Percentiles rank a stretch among this genome's conserved stretches.
phyloP scores from a whole-genome alignment of 2,888 invertebrate genomes.

The Copidosoma aretas region DNA sequence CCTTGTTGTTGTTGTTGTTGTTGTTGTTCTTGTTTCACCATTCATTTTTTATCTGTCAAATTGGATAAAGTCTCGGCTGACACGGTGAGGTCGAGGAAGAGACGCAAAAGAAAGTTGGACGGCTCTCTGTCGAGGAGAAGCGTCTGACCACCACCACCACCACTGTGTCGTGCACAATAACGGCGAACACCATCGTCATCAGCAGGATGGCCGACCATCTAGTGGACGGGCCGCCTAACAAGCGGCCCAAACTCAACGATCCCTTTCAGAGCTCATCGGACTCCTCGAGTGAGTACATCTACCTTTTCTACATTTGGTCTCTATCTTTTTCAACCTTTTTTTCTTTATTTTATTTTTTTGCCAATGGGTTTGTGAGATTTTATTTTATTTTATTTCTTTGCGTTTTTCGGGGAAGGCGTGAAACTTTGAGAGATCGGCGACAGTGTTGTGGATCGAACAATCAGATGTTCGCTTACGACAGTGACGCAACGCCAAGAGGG shows the following conservation, averaged over 20 bases:
- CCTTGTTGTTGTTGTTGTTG: too few relatives aligned
- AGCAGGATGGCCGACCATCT: slow-evolving; percentile 87
- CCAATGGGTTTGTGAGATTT: neutral
- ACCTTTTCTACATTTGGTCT: neutral
- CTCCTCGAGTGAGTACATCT: slow-evolving; percentile 76
- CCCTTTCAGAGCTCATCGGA: slow-evolving; percentile 83
- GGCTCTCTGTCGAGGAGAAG: too few relatives aligned
- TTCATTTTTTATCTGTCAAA: too few relatives aligned
- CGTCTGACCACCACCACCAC: too few relatives aligned
- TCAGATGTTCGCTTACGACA: neutral
- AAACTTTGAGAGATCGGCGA: neutral
- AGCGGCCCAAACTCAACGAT: slow-evolving; percentile 90
- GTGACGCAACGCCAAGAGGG: neutral
- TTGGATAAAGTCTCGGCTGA: too few relatives aligned
- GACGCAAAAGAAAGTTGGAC: too few relatives aligned
- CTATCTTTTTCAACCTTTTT: neutral
- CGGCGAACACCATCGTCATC: slow-evolving; percentile 24
- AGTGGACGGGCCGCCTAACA: slow-evolving; percentile 93
- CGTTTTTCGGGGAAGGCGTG: neutral
- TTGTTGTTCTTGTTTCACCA: too few relatives aligned
- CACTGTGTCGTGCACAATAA: slow-evolving; percentile 45
- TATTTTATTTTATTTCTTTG: slow-evolving; percentile 5
- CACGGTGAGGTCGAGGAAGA: too few relatives aligned
- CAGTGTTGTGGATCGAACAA: neutral
- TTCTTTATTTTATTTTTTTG: slow-evolving; percentile 24